A percentile compares a stretch with the other conserved stretches of the same genome.
Evolutionary conservation across 2,797 vertebrate genomes (phyloP).

Genomic region (Propithecus perrieri): DNA sequence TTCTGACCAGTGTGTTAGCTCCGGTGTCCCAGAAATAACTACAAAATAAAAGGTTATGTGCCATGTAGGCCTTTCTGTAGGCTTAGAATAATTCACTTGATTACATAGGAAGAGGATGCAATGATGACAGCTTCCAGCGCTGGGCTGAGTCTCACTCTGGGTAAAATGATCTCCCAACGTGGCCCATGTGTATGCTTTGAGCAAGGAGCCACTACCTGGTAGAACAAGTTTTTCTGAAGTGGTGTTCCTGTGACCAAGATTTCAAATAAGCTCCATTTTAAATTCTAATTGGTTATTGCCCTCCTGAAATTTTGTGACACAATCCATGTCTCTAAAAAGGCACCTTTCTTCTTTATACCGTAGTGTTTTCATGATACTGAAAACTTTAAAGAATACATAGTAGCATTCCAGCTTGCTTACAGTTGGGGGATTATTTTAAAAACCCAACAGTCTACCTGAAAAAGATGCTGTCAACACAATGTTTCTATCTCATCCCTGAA

Average conservation of each 20-base stretch:
- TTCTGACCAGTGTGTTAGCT: not conserved
- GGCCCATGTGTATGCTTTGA: not conserved
- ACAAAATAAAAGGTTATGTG: constrained; percentile 56
- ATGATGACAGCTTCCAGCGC: not conserved
- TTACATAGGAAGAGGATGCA: constrained; percentile 26
- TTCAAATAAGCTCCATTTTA: constrained; percentile 44
- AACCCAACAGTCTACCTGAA: not conserved
- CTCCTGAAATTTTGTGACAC: constrained; percentile 30
- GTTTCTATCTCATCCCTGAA: not conserved
- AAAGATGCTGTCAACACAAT: not conserved
- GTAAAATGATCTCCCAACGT: not conserved
- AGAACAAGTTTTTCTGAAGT: constrained; percentile 51
- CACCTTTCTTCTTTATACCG: not conserved
- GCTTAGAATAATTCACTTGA: constrained; percentile 60
- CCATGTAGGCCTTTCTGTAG: not conserved
- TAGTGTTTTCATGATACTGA: not conserved
- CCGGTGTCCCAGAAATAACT: constrained; percentile 61
- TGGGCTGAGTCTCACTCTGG: not conserved
- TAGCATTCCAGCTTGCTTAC: not conserved
- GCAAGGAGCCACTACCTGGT: constrained; percentile 28
- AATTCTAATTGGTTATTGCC: constrained; percentile 33
- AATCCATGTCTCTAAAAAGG: not conserved
- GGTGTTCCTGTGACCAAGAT: constrained; percentile 13
- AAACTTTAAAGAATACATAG: not conserved
- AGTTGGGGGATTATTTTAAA: not conserved